A percentile compares a stretch with the other conserved stretches of the same genome.
Conservation (phyloP, 2,113 vertebrate species). For the Hippocampus barbouri region DNA sequence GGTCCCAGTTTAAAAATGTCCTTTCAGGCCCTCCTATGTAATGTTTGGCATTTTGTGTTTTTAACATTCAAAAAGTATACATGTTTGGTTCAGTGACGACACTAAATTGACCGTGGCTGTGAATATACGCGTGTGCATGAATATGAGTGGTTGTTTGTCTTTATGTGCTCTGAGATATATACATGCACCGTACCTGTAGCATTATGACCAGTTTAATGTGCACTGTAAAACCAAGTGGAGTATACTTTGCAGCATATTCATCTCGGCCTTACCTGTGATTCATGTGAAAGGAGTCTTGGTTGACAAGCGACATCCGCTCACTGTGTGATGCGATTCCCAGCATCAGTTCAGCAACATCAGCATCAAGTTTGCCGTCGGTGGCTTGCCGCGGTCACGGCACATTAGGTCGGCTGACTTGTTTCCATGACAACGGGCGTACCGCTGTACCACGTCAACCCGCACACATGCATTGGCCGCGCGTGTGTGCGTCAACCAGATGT, state of each 20-base stretch:
- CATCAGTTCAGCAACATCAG: neutral
- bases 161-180: too few species aligned
- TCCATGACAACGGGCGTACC: slow-evolving; percentile 65
- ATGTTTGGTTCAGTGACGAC: too few species aligned
- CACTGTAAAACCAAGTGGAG: neutral
- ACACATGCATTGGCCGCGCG: neutral
- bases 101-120: too few species aligned
- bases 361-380: slow-evolving; percentile 23
- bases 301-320: neutral
- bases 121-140: too few species aligned
- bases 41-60: too few species aligned
- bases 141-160: too few species aligned
- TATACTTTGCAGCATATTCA: neutral
- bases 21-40: too few species aligned
- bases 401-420: slow-evolving; percentile 62
- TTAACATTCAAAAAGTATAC: too few species aligned
- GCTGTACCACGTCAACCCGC: slow-evolving; percentile 45
- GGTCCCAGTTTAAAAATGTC: too few species aligned
- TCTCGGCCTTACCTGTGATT: slow-evolving; percentile 11
- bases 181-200: too few species aligned
- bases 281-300: neutral
- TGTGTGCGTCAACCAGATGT: neutral
- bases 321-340: neutral
- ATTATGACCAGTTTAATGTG: too few species aligned
- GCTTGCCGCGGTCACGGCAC: slow-evolving; percentile 35